Base-by-base conservation (phyloP, 2,113 vertebrate genomes). In the Paralichthys olivaceus region DNA sequence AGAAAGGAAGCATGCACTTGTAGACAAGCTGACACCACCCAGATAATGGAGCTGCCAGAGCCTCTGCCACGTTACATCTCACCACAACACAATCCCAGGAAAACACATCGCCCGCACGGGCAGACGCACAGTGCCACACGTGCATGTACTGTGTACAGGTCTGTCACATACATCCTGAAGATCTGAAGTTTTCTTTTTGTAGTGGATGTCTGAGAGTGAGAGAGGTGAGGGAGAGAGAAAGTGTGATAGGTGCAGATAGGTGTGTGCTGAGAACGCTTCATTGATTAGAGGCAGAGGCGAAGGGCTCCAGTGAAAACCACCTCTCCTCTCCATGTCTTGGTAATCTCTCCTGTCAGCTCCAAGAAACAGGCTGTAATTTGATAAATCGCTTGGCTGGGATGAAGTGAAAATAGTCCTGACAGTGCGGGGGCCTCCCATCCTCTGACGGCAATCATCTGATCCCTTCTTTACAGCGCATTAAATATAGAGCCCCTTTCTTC, bases 31-130 rank as follows among this genome's bases (percentile, higher is more conserved):
- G 88, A 91, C 90, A 91, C 86, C 88, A 67, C 75, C 82, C 69
- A 83, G 85, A 90, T 92, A 93, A 93, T 93, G 84, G 88, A 92
- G 72, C 88, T 91, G 89, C 90, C 90, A 92, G 69, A 79, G 76
- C 70, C 67, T 79, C 78, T 85, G 80, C 81, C 12, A 67, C 81
- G 70, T 74, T 70, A 79, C 80, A 83, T 79, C 82, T 83, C 81
- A 63, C 54, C 80, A 66, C 83, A 92, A 88, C 78, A 76, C 74
- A 80, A 78, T 80, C 73, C 63, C 67, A 75, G 61, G 69, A 58
- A 75, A 80, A 83, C 65, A 77, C 73, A 78, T 80, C 32, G 64
- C 4, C 2, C 63, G 34, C 47, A 9, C 25, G 17, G 15, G 59
- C 64, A 76, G 64, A 62, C 61, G 7, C 4, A 15, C 19, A 9